Conservation (phyloP, 2,888 invertebrate species). For the Dusona sp. region DNA sequence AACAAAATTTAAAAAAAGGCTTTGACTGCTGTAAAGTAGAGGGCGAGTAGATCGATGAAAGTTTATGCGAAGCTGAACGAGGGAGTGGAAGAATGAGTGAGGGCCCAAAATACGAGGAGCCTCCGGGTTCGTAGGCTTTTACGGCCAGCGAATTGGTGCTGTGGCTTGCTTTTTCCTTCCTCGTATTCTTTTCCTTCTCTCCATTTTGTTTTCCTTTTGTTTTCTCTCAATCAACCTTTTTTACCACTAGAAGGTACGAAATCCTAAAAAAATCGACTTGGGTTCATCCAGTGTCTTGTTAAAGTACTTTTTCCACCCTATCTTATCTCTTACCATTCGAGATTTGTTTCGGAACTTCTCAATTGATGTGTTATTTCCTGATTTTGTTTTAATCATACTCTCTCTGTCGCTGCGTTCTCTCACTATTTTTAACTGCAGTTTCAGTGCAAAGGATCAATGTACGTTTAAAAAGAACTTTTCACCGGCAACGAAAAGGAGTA, state of each 20-base stretch:
- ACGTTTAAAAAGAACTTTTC: slow-evolving; percentile 68
- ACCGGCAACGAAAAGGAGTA: slow-evolving; percentile 70
- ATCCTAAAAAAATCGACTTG: slow-evolving; percentile 39
- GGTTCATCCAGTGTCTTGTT: neutral
- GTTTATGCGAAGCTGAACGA: slow-evolving; percentile 74
- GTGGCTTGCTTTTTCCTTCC: slow-evolving; percentile 50
- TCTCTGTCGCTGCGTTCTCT: neutral
- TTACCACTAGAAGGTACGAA: slow-evolving; percentile 38
- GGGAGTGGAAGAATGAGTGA: slow-evolving; percentile 66
- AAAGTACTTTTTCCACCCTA: neutral
- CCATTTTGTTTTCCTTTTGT: neutral
- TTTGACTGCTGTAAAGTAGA: slow-evolving; percentile 29
- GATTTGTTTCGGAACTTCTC: neutral
- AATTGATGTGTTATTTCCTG: neutral
- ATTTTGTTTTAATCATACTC: neutral
- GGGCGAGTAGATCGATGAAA: slow-evolving; percentile 73
- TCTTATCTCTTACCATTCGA: slow-evolving; percentile 11
- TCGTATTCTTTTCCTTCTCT: slow-evolving; percentile 38
- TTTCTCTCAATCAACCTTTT: slow-evolving; percentile 21
- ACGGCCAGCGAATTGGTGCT: slow-evolving; percentile 79
- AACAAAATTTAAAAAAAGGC: neutral
- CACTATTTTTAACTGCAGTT: neutral
- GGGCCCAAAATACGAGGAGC: slow-evolving; percentile 71
- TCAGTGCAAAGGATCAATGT: neutral
- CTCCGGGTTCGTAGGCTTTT: slow-evolving; percentile 73